Base-by-base conservation (phyloP, 2,113 vertebrate species). In the Candoia aspera region DNA sequence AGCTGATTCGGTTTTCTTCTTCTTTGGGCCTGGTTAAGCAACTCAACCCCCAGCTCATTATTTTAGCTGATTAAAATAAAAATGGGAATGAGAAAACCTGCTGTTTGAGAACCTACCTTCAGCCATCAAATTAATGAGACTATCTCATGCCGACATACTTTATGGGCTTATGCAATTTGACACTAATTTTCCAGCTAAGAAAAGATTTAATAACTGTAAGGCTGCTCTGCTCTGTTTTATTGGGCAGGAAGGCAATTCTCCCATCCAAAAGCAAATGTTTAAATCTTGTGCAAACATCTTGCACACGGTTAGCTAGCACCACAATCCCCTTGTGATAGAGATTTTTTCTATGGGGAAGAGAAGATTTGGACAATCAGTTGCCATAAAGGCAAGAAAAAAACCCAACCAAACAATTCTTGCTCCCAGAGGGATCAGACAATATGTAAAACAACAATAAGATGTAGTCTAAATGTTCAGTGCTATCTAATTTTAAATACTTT, bases 1-100 rank as follows among this genome's bases (percentile, higher is more conserved):
- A 97, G 97, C 97, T 94, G 94, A 96, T 96, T 97, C 95, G 49
- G 84, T 95, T 97, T 97, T 97, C 95, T 97, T 97, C 94, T 96
- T 96, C 68, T 86, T 58, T 94, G 95, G 95, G 93, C 90, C 93
- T 97, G 94, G 95, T 97, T 98, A 97, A 97, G 96, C 95, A 96
- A 95, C 73, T 96, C 94, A 96, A 97, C 83, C 94, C 91, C 55
- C 24, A 92, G 87, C 92, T 98, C 95, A 95, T 97, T 97, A 97
- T 97, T 97, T 92, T 96, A 93, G 60, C 95, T 97, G 96, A 97
- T 97, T 96, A 95, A 96, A 96, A 96, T 95, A 94, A 96, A 94
- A 95, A 92, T 21, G 89, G 91, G 93, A 96, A 95, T 89, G 58
- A 96, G 94, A 96, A 89, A 97, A 86, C 92, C 94, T 97, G 94